Evolutionary conservation across 1,140 invertebrate genomes (phyloP), one percentile per base, ranked within the genome.

Genomic region (Ceratoteleas bidentatus): DNA sequence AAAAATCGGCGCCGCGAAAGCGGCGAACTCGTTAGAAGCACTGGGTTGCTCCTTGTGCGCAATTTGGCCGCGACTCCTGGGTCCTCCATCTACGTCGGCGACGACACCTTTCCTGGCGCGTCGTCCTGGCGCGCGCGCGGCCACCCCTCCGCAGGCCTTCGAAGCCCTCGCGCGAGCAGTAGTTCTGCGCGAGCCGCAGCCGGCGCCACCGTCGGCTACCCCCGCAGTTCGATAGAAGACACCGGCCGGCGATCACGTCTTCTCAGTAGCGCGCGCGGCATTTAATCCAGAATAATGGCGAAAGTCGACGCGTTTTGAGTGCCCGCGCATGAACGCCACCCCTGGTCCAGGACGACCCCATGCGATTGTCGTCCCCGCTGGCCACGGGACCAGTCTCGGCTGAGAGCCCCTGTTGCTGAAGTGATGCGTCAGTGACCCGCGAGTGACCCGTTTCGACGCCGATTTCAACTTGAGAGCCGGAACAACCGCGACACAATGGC

Each of bases 151-250:
- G 58, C 58, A 13, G 33, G 49, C 49, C 53, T 56, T 62, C 56
- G 49, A 66, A 70, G 62, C 73, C 80, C 73, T 62, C 68, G 61
- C 61, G 53, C 45, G 14, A 64, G 64, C 72, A 58, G 43, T 66
- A 84, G 72, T 79, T 84, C 76, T 49, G 34, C 33, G 56, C 50
- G 56, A 47, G 13, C 53, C 61, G 68, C 34, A 60, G 66, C 66
- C 81, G 88, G 89, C 89, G 90, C 90, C 88, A 91, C 89, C 64
- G 86, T 89, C 89, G 88, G 72, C 62, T 76, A 87, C 84, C 85
- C 88, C 86, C 87, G 83, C 90, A 91, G 90, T 91, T 91, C 90
- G 89, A 91, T 90, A 87, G 84, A 84, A 88, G 89, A 87, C 88
- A 90, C 90, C 90, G 90, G 90, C 90, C 90, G 90, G 90, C 85